Conservation (phyloP, 2,888 invertebrate species). For the Lypha dubia region DNA sequence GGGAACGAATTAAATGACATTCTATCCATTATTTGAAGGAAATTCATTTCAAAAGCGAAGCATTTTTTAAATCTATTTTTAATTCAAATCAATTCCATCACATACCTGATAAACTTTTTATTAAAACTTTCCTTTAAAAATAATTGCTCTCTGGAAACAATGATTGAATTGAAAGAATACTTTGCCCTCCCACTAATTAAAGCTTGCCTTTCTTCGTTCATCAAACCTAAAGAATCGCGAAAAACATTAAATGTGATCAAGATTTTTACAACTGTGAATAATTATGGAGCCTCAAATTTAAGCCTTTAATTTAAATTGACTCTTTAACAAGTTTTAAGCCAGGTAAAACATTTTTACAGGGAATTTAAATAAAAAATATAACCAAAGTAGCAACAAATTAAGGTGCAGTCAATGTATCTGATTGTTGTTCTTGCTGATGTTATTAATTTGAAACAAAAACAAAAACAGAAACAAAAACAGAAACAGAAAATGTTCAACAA, state of each 20-base stretch:
- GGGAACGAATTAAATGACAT: too few relatives aligned
- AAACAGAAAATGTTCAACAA: conserved; percentile 28
- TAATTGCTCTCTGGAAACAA: too few relatives aligned
- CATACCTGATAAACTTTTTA: too few relatives aligned
- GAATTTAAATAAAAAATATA: background rate
- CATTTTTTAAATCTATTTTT: too few relatives aligned
- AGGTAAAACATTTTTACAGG: conserved; percentile 38
- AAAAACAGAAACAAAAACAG: background rate
- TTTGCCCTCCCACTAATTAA: background rate
- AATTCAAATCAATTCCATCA: too few relatives aligned
- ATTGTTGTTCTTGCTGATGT: conserved; percentile 8
- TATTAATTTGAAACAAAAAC: conserved; percentile 4
- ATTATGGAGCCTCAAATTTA: conserved; percentile 28
- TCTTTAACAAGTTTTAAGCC: conserved; percentile 26
- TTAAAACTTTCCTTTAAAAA: too few relatives aligned
- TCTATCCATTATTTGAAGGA: too few relatives aligned
- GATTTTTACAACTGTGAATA: conserved; percentile 5
- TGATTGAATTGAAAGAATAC: too few relatives aligned
- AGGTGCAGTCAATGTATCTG: conserved; percentile 5
- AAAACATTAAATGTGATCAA: conserved; percentile 19
- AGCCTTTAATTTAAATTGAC: conserved; percentile 38
- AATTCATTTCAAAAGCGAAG: too few relatives aligned
- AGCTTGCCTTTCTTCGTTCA: background rate
- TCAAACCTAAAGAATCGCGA: background rate
- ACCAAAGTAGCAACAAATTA: background rate